Evolutionary conservation across 1,140 invertebrate species (phyloP).

Genomic region (Diorhabda sublineata): DNA sequence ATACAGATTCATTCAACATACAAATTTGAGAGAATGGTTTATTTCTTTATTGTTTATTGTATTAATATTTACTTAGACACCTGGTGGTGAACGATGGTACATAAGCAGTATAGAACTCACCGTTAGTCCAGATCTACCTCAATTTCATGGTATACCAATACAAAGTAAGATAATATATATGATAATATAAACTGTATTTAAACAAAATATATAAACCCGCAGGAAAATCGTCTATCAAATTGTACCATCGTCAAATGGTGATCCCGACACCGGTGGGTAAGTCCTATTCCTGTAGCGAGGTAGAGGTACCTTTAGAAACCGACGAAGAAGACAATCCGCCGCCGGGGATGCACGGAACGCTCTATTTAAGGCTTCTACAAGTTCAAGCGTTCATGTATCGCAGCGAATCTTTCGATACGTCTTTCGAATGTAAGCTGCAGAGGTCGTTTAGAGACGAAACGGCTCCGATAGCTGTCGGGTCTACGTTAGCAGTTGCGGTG

Average conservation of each 20-base stretch:
- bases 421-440: slow-evolving; percentile 52
- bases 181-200: neutral
- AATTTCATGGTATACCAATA: slow-evolving; percentile 28
- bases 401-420: slow-evolving; percentile 57
- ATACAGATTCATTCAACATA: no score
- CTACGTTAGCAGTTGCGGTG: slow-evolving; percentile 75
- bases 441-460: slow-evolving; percentile 67
- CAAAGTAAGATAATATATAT: neutral
- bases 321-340: slow-evolving; percentile 47
- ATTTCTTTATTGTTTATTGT: no score
- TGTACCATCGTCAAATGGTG: slow-evolving; percentile 60
- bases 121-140: slow-evolving; percentile 50
- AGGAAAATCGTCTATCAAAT: slow-evolving; percentile 48
- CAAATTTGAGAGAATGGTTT: no score
- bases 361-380: slow-evolving; percentile 38
- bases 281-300: slow-evolving; percentile 73
- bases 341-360: slow-evolving; percentile 36
- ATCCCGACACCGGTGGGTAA: slow-evolving; percentile 83
- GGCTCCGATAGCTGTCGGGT: slow-evolving; percentile 81
- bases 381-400: slow-evolving; percentile 63
- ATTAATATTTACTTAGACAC: slow-evolving; percentile 55
- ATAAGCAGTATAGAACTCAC: slow-evolving; percentile 67
- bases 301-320: slow-evolving; percentile 50
- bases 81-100: slow-evolving; percentile 82
- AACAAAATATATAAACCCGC: slow-evolving; percentile 29